Evolutionary conservation across 2,797 vertebrate genomes (phyloP).

Genomic region (Ceyx erithaca): DNA sequence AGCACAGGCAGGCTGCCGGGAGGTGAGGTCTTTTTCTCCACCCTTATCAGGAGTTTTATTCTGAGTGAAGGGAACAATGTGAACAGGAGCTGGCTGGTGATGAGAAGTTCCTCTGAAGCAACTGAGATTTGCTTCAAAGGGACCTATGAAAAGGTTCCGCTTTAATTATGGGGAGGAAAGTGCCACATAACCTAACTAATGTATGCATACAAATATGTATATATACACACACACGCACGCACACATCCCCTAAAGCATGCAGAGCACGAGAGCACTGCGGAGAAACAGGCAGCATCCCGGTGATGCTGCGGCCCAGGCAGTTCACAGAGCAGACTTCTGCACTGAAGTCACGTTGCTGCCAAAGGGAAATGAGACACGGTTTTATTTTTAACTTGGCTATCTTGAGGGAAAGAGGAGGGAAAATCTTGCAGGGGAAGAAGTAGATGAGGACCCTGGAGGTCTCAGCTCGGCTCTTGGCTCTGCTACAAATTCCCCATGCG

Average conservation of each 20-base stretch:
- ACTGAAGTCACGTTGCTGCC: not conserved
- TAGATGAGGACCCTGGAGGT: conserved; percentile 25
- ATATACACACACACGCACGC: accelerated
- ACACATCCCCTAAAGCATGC: not conserved
- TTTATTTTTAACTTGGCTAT: conserved; percentile 30
- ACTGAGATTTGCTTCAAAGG: conserved; percentile 52
- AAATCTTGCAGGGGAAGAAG: not conserved
- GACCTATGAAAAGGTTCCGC: conserved; percentile 28
- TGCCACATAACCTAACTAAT: conserved; percentile 13
- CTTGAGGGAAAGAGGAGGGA: not conserved
- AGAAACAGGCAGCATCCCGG: not conserved
- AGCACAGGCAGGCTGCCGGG: not conserved
- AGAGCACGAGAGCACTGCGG: not conserved
- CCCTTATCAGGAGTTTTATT: conserved; percentile 41
- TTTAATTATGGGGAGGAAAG: conserved; percentile 48
- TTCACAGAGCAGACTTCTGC: not conserved
- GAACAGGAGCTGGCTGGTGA: not conserved
- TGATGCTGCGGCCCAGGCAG: not conserved
- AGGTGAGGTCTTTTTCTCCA: not conserved
- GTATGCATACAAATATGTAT: accelerated
- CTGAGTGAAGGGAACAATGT: conserved; percentile 14
- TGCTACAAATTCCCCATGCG: not conserved
- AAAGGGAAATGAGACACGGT: not conserved
- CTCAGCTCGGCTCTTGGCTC: not conserved
- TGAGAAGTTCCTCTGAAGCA: conserved; percentile 25